A percentile compares a stretch with the other conserved stretches of the same genome.
Conservation (phyloP, 2,113 vertebrate genomes). For the Protobothrops mucrosquamatus region DNA sequence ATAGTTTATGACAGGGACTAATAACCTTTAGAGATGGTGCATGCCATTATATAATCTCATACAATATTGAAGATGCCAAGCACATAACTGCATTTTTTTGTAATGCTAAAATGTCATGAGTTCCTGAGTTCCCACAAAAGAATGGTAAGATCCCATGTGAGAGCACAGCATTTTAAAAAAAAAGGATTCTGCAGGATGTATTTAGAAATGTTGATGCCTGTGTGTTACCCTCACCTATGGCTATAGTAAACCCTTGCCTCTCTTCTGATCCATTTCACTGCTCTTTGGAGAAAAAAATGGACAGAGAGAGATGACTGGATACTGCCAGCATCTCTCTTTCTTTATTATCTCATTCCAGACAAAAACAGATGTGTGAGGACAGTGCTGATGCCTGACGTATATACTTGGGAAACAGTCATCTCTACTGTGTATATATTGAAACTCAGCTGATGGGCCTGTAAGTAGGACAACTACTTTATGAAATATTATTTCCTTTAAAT, state of each 20-base stretch:
- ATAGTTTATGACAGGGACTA: neutral
- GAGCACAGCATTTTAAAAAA: neutral
- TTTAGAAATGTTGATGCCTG: neutral
- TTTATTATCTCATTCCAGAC: neutral
- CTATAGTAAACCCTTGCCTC: neutral
- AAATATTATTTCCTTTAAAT: slow-evolving; percentile 6
- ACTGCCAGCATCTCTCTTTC: neutral
- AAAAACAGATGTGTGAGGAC: neutral
- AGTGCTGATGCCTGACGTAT: too few species aligned
- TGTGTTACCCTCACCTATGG: neutral
- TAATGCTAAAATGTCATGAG: neutral
- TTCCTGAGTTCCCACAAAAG: neutral
- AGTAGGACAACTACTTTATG: neutral
- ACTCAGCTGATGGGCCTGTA: neutral
- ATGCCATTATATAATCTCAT: neutral
- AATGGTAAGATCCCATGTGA: neutral
- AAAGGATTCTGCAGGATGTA: neutral
- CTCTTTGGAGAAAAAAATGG: neutral
- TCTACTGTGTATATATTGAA: neutral
- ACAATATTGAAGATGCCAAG: neutral
- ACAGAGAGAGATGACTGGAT: neutral
- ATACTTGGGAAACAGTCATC: too few species aligned
- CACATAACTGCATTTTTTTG: neutral
- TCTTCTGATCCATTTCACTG: neutral
- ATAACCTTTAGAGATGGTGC: neutral